Conservation (phyloP, 2,113 vertebrate species). For the Jacana jacana region DNA sequence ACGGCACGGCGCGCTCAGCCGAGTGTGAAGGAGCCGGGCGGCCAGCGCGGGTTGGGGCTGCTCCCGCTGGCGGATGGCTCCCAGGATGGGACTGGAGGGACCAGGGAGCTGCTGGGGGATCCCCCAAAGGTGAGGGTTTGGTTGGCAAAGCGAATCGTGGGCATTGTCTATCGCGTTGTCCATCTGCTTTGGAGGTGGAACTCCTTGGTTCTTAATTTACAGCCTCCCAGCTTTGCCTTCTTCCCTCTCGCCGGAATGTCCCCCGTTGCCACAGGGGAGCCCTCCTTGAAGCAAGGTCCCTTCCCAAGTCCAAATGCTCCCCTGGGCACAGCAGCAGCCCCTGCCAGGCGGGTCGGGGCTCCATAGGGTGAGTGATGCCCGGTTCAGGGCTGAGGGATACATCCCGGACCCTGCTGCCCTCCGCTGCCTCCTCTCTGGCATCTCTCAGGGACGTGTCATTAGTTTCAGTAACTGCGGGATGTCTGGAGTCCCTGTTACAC, state of each 20-base stretch:
- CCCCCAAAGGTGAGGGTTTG: neutral
- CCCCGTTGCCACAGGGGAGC: neutral
- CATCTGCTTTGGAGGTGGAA: neutral
- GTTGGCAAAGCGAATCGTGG: rapidly evolving
- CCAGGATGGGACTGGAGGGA: neutral
- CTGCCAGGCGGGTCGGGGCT: neutral
- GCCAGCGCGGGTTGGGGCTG: neutral
- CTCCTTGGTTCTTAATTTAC: neutral
- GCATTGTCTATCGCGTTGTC: rapidly evolving
- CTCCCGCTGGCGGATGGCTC: neutral
- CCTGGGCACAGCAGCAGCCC: neutral
- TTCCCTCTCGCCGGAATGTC: neutral
- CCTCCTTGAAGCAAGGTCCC: neutral
- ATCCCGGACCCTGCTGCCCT: neutral
- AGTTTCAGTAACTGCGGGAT: neutral
- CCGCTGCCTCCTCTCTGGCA: neutral
- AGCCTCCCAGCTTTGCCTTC: neutral
- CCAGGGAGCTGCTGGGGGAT: neutral
- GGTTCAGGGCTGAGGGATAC: neutral
- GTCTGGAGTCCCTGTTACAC: neutral
- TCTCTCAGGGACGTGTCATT: neutral
- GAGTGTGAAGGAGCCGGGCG: neutral
- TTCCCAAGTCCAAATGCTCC: neutral
- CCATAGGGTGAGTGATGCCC: neutral
- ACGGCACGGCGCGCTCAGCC: neutral